Evolutionary conservation across 2,797 vertebrate genomes (phyloP).

Genomic region (Urophycis tenuis): DNA sequence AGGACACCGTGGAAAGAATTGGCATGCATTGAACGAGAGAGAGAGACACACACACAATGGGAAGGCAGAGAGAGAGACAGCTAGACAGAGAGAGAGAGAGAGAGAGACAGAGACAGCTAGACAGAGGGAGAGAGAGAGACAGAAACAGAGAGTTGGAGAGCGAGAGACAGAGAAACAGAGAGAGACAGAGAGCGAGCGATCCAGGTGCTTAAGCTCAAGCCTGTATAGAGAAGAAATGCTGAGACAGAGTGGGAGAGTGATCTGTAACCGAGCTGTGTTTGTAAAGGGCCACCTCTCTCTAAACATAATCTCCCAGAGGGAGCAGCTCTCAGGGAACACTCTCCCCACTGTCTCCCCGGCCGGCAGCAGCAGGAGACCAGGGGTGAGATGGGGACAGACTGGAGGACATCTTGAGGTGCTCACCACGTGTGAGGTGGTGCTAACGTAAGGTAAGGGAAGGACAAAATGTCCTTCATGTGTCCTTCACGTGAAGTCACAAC

Average conservation of each 20-base stretch:
- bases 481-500: too few species aligned
- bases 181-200: constrained; percentile 11
- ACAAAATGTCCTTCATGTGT: too few species aligned
- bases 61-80: too few species aligned
- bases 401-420: neutral
- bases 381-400: neutral
- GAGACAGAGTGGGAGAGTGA: neutral
- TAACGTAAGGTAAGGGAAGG: neutral
- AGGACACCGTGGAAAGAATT: constrained; percentile 14
- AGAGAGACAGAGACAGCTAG: constrained; percentile 14
- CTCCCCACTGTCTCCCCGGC: neutral
- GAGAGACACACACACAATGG: neutral
- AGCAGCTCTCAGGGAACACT: neutral
- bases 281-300: constrained; percentile 28
- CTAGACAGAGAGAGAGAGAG: neutral
- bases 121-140: constrained; percentile 15
- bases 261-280: constrained; percentile 27
- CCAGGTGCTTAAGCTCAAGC: neutral
- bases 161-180: neutral
- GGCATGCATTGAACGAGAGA: neutral
- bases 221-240: neutral
- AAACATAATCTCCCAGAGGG: constrained; percentile 14
- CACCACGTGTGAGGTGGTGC: neutral
- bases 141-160: constrained; percentile 4
- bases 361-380: neutral